Base-by-base conservation (phyloP, 2,113 vertebrate species). In the Eidolon helvum region DNA sequence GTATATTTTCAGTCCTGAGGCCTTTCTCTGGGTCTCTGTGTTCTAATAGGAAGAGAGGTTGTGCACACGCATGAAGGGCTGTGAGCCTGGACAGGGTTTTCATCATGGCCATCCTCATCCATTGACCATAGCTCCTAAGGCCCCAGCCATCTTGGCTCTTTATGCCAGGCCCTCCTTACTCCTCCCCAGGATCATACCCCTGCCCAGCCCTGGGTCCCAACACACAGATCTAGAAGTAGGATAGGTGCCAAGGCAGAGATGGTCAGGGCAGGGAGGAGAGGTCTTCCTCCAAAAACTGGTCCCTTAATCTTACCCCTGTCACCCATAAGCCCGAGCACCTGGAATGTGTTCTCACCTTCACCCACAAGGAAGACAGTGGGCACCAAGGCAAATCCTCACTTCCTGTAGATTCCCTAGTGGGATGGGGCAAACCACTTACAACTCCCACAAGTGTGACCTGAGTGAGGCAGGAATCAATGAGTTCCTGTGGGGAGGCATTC, bases 361-460 rank as follows among this genome's bases (percentile, higher is more conserved):
- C 7, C 11, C 45, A 45, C 33, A 78, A 11, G 35, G 68, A 72
- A 45, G 5, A 63, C 30, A 24, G 48, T 57, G 65, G 28, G n/a
- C 21, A 30, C 6, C 43, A 22, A 14, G 43, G 8, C 30, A 89
- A 59, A 88, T 22, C 16, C 14, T 14, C 6, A 75, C 15, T 3
- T 18, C 38, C 12, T 53, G n/a, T 21, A 35, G 19, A 33, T 3
- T 11, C 11, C 40, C 26, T 40, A 4, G 0, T 45, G 45, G 45
- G 24, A 8, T 4, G 24, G 0, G 21, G 33, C 0, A 38, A 48
- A 77, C 38, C 22, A 45, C 19, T 55, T 45, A 53, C n/a, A n/a
- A 33, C 15, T 6, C 30, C 21, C 9, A 77, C 1, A 8, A 0
- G 0, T 19, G 2, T 19, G 38, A 35, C 14, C n/a, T 53, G 33